Evolutionary conservation across 2,113 vertebrate species (phyloP).

Genomic region (Vombatus ursinus): DNA sequence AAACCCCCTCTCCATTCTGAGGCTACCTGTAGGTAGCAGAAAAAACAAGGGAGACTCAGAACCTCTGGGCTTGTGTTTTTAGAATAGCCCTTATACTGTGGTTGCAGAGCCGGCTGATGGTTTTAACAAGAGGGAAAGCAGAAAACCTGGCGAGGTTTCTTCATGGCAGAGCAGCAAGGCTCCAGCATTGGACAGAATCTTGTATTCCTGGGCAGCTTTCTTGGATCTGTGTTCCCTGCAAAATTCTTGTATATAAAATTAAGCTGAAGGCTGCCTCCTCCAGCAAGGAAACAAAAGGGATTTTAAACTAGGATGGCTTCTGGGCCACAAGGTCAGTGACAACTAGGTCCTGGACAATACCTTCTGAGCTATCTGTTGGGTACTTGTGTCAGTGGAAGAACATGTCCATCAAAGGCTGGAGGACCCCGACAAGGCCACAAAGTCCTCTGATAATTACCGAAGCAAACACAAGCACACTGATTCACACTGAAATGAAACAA

Average conservation of each 20-base stretch:
- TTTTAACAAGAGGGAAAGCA: too few species aligned
- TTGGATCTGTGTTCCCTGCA: background rate
- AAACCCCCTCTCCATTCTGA: background rate
- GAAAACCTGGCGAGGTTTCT: too few species aligned
- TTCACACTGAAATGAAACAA: background rate
- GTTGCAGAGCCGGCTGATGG: too few species aligned
- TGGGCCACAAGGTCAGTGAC: background rate
- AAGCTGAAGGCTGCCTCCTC: background rate
- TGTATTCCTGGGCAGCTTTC: background rate
- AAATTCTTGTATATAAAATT: background rate
- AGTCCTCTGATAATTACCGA: background rate
- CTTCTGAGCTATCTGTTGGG: background rate
- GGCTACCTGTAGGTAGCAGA: background rate
- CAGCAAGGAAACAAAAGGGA: background rate
- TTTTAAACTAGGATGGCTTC: background rate
- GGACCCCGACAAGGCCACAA: too few species aligned
- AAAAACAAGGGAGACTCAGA: background rate
- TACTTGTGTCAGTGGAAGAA: background rate
- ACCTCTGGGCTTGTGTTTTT: background rate
- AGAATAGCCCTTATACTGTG: too few species aligned
- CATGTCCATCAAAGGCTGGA: background rate
- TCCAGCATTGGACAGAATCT: too few species aligned
- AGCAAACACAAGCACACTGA: background rate
- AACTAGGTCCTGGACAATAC: too few species aligned
- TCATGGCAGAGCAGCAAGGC: too few species aligned